Evolutionary conservation across 2,113 vertebrate genomes (phyloP).

Genomic region (Pithys albifrons): DNA sequence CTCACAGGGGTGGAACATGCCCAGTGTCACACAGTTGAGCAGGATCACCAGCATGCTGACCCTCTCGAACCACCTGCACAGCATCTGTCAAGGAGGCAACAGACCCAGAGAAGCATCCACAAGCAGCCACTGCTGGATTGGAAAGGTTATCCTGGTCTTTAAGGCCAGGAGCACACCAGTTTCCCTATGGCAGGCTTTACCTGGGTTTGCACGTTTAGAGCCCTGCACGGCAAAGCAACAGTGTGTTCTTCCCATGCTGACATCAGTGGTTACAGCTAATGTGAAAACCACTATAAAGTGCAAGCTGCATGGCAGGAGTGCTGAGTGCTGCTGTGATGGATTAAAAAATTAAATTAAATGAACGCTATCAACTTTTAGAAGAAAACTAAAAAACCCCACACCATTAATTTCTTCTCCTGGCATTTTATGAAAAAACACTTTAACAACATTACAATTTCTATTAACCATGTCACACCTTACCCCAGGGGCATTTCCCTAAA

Average conservation of each 20-base stretch:
- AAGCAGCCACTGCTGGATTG: rapidly evolving
- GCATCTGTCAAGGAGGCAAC: conserved; percentile 81
- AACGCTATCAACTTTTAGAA: neutral
- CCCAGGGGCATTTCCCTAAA: conserved; percentile 3
- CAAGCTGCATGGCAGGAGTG: neutral
- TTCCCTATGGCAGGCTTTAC: rapidly evolving
- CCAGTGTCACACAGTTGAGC: conserved; percentile 97
- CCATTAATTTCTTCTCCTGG: neutral
- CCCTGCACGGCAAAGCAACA: neutral
- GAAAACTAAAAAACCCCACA: neutral
- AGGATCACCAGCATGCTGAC: conserved; percentile 98
- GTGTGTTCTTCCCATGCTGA: neutral
- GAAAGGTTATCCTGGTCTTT: neutral
- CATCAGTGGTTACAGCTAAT: neutral
- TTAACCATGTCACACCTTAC: conserved; percentile 12
- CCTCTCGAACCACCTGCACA: conserved; percentile 92
- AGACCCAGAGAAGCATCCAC: rapidly evolving
- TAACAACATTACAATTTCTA: conserved; percentile 31
- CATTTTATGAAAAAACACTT: conserved; percentile 6
- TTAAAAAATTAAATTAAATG: conserved; percentile 32
- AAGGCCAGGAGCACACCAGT: neutral
- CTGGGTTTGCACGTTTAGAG: neutral
- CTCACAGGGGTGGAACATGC: conserved; percentile 98
- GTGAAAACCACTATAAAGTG: neutral
- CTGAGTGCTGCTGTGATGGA: neutral